Conservation (phyloP, 2,797 vertebrate species). For the Anolis apletophallus region DNA sequence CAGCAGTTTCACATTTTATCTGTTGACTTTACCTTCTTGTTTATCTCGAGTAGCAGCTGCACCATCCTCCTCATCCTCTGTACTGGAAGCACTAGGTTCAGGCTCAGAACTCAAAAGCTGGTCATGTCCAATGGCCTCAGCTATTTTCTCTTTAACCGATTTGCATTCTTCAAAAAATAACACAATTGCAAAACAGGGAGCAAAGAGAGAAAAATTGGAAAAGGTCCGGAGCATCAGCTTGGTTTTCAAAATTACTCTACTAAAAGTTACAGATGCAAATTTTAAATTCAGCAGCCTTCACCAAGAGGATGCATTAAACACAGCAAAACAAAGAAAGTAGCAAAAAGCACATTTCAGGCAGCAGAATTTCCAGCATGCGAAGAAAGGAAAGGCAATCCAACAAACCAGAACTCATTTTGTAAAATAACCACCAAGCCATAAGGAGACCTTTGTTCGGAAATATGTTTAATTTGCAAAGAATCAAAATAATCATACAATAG, state of each 20-base stretch:
- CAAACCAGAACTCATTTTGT: neutral
- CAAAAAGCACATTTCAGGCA: slow-evolving; percentile 57
- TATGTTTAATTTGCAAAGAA: slow-evolving; percentile 39
- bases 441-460: slow-evolving; percentile 31
- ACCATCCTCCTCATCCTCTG: slow-evolving; percentile 78
- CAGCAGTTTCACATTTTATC: neutral
- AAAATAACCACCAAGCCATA: slow-evolving; percentile 16
- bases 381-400: slow-evolving; percentile 31
- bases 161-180: slow-evolving; percentile 70
- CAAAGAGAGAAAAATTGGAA: slow-evolving; percentile 28
- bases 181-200: slow-evolving; percentile 56
- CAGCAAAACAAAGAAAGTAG: slow-evolving; percentile 27
- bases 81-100: slow-evolving; percentile 77
- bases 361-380: slow-evolving; percentile 19
- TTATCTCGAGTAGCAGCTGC: neutral
- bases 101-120: slow-evolving; percentile 74
- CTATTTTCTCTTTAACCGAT: slow-evolving; percentile 85
- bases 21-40: slow-evolving; percentile 62
- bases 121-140: slow-evolving; percentile 74
- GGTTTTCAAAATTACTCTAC: slow-evolving; percentile 13
- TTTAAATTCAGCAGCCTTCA: slow-evolving; percentile 43
- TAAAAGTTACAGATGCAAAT: neutral
- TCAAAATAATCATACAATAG: slow-evolving; percentile 15
- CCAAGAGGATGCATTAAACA: slow-evolving; percentile 32
- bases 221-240: slow-evolving; percentile 14